Conservation (phyloP, 2,113 vertebrate species). For the Elephas maximus region DNA sequence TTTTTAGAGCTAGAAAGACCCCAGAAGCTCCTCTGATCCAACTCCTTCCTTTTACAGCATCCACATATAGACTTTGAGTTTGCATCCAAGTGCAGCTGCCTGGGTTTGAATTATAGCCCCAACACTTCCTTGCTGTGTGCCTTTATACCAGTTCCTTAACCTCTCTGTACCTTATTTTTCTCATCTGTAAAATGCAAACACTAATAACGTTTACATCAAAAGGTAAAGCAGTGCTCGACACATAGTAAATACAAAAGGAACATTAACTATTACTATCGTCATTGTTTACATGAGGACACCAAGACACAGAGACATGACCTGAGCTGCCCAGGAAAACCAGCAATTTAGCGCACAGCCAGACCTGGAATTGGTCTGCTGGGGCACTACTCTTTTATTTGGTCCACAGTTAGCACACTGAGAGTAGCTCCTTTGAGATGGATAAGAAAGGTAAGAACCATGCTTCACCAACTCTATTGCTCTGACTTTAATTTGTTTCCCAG, state of each 20-base stretch:
- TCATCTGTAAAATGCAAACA: slow-evolving; percentile 27
- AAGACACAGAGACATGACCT: slow-evolving; percentile 9
- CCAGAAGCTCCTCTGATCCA: slow-evolving; percentile 24
- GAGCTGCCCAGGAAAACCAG: slow-evolving; percentile 36
- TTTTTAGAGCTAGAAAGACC: slow-evolving; percentile 59
- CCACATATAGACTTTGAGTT: not conserved
- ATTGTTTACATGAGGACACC: not conserved
- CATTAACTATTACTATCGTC: not conserved
- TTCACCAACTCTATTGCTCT: slow-evolving; percentile 40
- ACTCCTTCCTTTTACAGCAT: slow-evolving; percentile 29
- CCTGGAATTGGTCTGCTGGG: slow-evolving; percentile 42
- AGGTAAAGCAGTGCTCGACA: not conserved
- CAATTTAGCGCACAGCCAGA: slow-evolving; percentile 47
- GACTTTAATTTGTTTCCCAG: slow-evolving; percentile 76
- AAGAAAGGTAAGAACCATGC: slow-evolving; percentile 39
- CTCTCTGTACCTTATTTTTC: slow-evolving; percentile 38
- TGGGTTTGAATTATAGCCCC: slow-evolving; percentile 2
- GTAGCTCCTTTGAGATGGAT: slow-evolving; percentile 60
- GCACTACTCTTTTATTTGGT: slow-evolving; percentile 57
- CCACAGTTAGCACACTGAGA: slow-evolving; percentile 59
- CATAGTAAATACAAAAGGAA: slow-evolving; percentile 25
- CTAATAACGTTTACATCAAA: slow-evolving; percentile 10
- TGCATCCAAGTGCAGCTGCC: not conserved
- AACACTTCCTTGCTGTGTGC: not conserved
- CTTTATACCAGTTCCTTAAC: slow-evolving; percentile 43